A percentile compares a stretch with the other conserved stretches of the same genome.
Conservation (phyloP, 2,888 invertebrate genomes). For the Perithous albicinctus region DNA sequence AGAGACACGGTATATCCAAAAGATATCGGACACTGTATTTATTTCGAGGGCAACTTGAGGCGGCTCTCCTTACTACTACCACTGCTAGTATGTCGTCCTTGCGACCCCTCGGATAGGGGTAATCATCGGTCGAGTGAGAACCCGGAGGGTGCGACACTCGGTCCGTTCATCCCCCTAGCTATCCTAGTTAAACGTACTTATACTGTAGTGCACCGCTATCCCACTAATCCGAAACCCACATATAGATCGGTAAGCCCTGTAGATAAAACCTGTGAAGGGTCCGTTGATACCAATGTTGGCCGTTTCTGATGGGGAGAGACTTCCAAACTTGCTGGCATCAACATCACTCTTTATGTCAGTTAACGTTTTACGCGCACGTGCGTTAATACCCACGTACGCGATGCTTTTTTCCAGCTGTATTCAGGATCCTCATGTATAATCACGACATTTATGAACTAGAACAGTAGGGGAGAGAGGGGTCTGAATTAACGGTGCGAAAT, state of each 20-base stretch:
- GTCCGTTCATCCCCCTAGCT: conserved; percentile 53
- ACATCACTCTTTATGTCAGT: conserved; percentile 48
- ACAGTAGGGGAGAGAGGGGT: not conserved
- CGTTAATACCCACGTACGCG: conserved; percentile 58
- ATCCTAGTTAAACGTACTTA: conserved; percentile 42
- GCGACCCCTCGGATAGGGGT: conserved; percentile 74
- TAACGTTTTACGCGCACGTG: conserved; percentile 51
- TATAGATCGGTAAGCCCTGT: conserved; percentile 56
- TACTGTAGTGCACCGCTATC: conserved; percentile 48
- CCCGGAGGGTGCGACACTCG: conserved; percentile 68
- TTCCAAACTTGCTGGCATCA: conserved; percentile 48
- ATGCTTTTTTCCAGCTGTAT: conserved; percentile 40
- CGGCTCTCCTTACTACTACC: conserved; percentile 24
- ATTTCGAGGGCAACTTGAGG: conserved; percentile 51
- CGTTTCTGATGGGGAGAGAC: conserved; percentile 12
- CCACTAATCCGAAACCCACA: conserved; percentile 76
- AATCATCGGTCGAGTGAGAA: conserved; percentile 73
- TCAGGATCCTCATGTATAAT: conserved; percentile 25
- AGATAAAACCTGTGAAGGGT: conserved; percentile 66
- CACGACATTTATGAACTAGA: conserved; percentile 7
- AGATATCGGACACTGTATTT: conserved; percentile 64
- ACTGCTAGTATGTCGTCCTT: no score
- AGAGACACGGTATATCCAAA: conserved; percentile 37
- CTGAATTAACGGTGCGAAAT: no score
- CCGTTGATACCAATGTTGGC: conserved; percentile 25